Base-by-base conservation (phyloP, 2,888 invertebrate genomes). In the Pterostichus madidus region DNA sequence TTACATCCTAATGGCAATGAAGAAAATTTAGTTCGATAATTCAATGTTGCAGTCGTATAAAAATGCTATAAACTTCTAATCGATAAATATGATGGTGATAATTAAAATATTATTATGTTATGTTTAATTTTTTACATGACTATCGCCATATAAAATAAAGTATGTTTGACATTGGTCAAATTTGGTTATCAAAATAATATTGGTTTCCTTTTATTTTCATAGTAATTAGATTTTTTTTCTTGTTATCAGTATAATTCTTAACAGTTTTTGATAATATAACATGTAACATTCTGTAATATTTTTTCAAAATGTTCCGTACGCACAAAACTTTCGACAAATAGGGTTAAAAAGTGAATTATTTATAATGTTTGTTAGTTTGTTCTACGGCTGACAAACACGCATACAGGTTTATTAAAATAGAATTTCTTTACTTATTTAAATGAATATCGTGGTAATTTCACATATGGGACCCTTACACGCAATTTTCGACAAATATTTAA, bases 401-500 rank as follows among this genome's bases (percentile, higher is more conserved):
- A 64, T 31, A 32, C 7, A 31, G 13, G 35, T 64, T 32, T 31
- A 11, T 32, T 4, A 46, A 8, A 46, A 49, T 49, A 8, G 39
- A 5, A 49, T 64, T 64, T 2, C 13, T 64, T 32, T 35, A 64
- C 64, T 64, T 32, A n/a, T 64, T 64, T 32, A 64, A 64, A 39
- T 49, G 13, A 8, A 49, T 64, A 32, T 64, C 35, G 32, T 24
- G 59, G 31, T 31, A 59, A 59, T 32, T 7, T 24, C 15, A 10
- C 59, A 3, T 39, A 64, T n/a, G 64, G 35, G 64, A 64, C 6
- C 32, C 32, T 31, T n/a, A n/a, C 61, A 61, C 64, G 64, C 32
- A 64, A 64, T 31, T 35, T 64, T n/a, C 3, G 10, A 35, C 15
- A 64, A 64, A 64, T 64, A 64, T 64, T 35, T 32, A 64, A 13